Evolutionary conservation across 2,113 vertebrate genomes (phyloP).

Genomic region (Pterocles gutturalis): DNA sequence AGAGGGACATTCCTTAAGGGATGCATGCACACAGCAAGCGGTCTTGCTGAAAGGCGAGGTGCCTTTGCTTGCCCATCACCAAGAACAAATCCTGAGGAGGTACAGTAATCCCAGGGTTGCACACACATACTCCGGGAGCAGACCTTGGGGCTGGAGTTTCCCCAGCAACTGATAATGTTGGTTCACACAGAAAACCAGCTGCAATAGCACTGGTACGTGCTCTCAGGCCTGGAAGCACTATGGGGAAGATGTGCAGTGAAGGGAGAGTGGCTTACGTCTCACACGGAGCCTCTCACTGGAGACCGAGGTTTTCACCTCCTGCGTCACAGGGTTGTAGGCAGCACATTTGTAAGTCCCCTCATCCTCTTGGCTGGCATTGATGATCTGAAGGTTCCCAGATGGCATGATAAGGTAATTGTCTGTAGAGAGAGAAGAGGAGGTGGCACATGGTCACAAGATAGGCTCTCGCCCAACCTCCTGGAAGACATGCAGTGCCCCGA

Average conservation of each 20-base stretch:
- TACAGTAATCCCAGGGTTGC: neutral
- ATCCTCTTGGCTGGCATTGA: slow-evolving; percentile 93
- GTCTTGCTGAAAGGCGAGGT: neutral
- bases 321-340: slow-evolving; percentile 94
- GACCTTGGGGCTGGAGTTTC: neutral
- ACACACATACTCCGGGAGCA: neutral
- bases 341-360: slow-evolving; percentile 96
- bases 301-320: slow-evolving; percentile 94
- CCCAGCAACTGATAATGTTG: neutral
- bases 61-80: neutral
- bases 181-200: neutral
- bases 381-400: slow-evolving; percentile 95
- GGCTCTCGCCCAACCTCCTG: neutral
- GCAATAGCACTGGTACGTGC: accelerated
- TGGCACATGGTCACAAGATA: neutral
- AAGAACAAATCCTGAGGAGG: neutral
- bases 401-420: slow-evolving; percentile 99
- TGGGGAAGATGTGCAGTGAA: neutral
- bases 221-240: neutral
- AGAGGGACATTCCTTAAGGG: neutral
- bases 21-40: neutral
- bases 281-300: slow-evolving; percentile 93
- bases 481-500: neutral
- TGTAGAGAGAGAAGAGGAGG: slow-evolving; percentile 56
- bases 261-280: slow-evolving; percentile 83